Percentiles rank a stretch among this genome's conserved stretches.
phyloP scores from a whole-genome alignment of 2,888 invertebrate genomes.

The Leuctra nigra region DNA sequence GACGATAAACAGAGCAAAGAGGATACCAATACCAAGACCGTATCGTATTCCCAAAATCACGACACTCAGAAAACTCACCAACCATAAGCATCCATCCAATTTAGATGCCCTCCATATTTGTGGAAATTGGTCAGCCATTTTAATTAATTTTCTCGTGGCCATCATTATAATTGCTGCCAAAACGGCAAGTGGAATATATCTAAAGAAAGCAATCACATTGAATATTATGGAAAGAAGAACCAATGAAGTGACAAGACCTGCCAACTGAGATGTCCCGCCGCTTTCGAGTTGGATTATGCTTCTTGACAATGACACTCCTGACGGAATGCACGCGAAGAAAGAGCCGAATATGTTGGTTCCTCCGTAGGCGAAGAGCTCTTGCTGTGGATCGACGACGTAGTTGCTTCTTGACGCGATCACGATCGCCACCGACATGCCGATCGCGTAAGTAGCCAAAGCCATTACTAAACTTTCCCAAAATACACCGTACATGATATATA shows the following conservation, averaged over 20 bases:
- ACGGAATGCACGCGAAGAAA: background rate
- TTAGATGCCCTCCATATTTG: background rate
- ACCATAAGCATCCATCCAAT: background rate
- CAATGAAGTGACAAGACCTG: background rate
- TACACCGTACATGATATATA: background rate
- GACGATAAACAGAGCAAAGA: background rate
- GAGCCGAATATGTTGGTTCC: background rate
- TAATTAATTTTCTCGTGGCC: background rate
- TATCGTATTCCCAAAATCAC: background rate
- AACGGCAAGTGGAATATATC: background rate
- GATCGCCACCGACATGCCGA: background rate
- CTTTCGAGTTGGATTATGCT: background rate
- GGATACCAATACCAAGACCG: slow-evolving; percentile 4
- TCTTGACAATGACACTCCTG: background rate
- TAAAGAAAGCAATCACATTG: background rate
- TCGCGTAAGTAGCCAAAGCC: background rate
- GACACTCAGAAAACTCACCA: background rate
- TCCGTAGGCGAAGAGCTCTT: slow-evolving; percentile 13
- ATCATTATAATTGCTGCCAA: slow-evolving; percentile 10
- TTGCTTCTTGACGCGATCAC: background rate
- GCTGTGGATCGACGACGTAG: slow-evolving; percentile 2
- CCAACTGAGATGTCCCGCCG: slow-evolving; percentile 14
- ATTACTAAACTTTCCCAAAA: background rate
- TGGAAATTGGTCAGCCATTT: slow-evolving; percentile 1
- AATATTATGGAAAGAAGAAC: background rate